Base-by-base conservation (phyloP, 2,888 invertebrate species). In the Drosophila planitibia region DNA sequence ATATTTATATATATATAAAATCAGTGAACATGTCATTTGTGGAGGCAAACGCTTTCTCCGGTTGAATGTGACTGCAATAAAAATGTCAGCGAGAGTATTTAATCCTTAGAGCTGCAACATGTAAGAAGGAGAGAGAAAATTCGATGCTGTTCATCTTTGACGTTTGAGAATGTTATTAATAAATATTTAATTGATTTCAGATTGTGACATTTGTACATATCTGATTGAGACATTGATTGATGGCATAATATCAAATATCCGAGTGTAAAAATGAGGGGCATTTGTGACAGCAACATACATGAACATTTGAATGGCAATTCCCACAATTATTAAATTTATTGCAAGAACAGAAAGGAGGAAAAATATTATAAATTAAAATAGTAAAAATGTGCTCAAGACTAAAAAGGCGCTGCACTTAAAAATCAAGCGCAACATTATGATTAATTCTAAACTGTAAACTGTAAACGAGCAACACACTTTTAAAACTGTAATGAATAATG, bases 151-250 rank as follows among this genome's bases (percentile, higher is more conserved):
- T 47, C 41, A 51, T 35, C 25, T 37, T 44, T 44, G 65, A 54
- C 75, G 51, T 51, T 30, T 28, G 47, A 58, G 63, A 76, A 77
- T 76, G 58, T 54, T 58, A 63, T 75, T 78, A 75, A 89, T 84
- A 75, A 88, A 82, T 76, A 78, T 78, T 78, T 82, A 86, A 89
- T 89, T 84, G 82, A 81, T 74, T 74, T 66, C 52, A 30, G 59
- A 64, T 70, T 67, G 63, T 57, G 68, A 73, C 70, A 84, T 47
- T 63, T 67, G 67, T 22, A 49, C 44, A 39, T 41, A 54, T 64
- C 39, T 53, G 33, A 37, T 35, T 60, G 28, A 4, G 66, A 53
- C 65, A 72, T 63, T 82, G 79, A 82, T 79, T 83, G 80, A 83
- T 77, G 63, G 52, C 32, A 63, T 3, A 28, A 54, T 63, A 52